These are phyloP conservation scores for Florisuga fusca DNA, from an alignment of 2,797 vertebrate genomes.

Conservation along the genomic window DNA sequence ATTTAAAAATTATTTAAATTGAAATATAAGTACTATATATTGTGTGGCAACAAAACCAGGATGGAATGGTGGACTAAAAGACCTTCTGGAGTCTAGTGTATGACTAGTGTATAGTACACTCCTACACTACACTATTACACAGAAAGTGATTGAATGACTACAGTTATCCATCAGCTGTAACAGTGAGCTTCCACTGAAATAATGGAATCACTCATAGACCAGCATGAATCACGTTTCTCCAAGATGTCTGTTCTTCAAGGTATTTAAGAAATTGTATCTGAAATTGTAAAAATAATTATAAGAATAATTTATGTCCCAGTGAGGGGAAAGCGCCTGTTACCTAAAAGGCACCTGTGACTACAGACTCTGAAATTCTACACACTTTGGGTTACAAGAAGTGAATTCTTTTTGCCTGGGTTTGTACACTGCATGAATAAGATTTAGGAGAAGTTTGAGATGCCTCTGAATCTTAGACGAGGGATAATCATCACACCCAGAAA, in stretches of 20 bases:
- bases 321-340: not conserved
- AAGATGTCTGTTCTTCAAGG: not conserved
- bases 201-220: not conserved
- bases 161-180: not conserved
- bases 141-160: not conserved
- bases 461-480: not conserved
- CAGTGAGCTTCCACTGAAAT: not conserved
- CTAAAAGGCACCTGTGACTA: not conserved
- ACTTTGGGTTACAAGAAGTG: not conserved
- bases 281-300: not conserved
- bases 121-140: too few relatives aligned
- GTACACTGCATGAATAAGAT: not conserved
- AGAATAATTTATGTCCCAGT: not conserved
- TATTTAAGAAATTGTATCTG: not conserved
- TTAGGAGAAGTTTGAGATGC: not conserved
- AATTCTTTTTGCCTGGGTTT: not conserved
- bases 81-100: not conserved
- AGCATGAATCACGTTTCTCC: not conserved
- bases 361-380: not conserved
- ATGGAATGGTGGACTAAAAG: not conserved
- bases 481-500: not conserved
- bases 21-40: not conserved
- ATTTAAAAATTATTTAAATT: not conserved
- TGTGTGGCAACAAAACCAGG: rapidly evolving
- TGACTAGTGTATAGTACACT: not conserved